Conservation (phyloP, 1,140 invertebrate species). For the Papilio glaucus region DNA sequence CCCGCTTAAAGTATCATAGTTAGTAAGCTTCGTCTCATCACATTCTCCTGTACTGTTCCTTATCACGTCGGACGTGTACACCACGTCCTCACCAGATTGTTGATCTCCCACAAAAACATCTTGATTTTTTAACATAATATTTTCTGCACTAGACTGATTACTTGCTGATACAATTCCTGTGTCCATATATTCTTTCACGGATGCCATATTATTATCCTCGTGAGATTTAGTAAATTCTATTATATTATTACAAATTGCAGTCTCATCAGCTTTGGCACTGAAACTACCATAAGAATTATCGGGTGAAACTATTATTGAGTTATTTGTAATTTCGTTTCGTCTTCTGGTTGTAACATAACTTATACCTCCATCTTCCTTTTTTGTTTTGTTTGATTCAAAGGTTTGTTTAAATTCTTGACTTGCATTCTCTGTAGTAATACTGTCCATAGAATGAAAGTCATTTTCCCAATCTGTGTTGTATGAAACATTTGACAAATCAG, state of each 20-base stretch:
- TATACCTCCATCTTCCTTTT: slow-evolving; percentile 48
- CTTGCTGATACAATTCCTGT: background rate
- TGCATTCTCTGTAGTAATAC: background rate
- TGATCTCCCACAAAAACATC: background rate
- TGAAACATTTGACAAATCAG: background rate
- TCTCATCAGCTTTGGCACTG: slow-evolving; percentile 55
- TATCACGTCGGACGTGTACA: background rate
- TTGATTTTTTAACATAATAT: background rate
- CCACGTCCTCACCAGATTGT: background rate
- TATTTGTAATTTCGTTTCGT: slow-evolving; percentile 57
- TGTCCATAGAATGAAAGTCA: slow-evolving; percentile 1
- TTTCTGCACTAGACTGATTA: background rate
- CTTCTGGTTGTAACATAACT: slow-evolving; percentile 73
- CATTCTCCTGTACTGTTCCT: background rate
- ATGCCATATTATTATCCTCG: slow-evolving; percentile 27
- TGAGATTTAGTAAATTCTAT: slow-evolving; percentile 30
- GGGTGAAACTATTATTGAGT: slow-evolving; percentile 55
- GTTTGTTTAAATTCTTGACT: slow-evolving; percentile 25
- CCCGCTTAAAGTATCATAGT: slow-evolving; percentile 38
- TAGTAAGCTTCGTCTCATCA: background rate
- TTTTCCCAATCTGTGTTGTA: background rate
- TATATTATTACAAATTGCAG: slow-evolving; percentile 58
- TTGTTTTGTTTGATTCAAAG: slow-evolving; percentile 43
- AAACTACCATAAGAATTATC: slow-evolving; percentile 53
- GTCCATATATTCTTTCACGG: slow-evolving; percentile 25